Evolutionary conservation across 2,797 vertebrate genomes (phyloP).

Genomic region (Myotis planiceps): DNA sequence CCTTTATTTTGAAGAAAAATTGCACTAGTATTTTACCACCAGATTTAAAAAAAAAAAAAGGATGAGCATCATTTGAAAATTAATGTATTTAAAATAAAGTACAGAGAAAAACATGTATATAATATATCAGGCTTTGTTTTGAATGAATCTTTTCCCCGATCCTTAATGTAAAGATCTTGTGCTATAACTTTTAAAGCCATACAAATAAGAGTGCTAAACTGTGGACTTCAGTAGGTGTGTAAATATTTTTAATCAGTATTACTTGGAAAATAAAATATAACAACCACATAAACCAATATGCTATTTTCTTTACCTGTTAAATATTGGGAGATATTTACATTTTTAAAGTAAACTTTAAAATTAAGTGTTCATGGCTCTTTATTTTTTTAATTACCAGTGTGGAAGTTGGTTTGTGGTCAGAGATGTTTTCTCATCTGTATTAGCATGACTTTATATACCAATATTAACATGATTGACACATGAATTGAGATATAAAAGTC

Average conservation of each 20-base stretch:
- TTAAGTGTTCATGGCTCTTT: constrained; percentile 67
- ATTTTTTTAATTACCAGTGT: constrained; percentile 5
- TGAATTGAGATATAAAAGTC: constrained; percentile 1
- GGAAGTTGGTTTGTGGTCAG: background rate
- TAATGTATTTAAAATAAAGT: constrained; percentile 81
- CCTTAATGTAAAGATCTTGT: constrained; percentile 85
- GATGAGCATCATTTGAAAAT: constrained; percentile 77
- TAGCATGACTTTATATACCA: background rate
- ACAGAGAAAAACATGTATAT: constrained; percentile 82
- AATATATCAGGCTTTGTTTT: constrained; percentile 85
- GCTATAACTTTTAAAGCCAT: constrained; percentile 88
- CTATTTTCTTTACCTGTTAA: constrained; percentile 84
- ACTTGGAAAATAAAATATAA: constrained; percentile 89
- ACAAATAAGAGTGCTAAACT: constrained; percentile 87
- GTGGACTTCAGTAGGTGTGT: constrained; percentile 86
- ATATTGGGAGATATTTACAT: constrained; percentile 77
- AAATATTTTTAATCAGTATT: constrained; percentile 89
- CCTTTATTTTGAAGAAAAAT: constrained; percentile 80
- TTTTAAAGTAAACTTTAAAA: constrained; percentile 83
- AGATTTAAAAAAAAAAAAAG: constrained; percentile 69
- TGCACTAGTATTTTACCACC: constrained; percentile 82
- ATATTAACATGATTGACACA: background rate
- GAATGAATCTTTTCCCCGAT: constrained; percentile 70
- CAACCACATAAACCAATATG: constrained; percentile 78
- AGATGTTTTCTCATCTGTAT: background rate